These are phyloP conservation scores for Psilanteris sp. DNA, from an alignment of 1,140 invertebrate genomes.

Conservation along the genomic window DNA sequence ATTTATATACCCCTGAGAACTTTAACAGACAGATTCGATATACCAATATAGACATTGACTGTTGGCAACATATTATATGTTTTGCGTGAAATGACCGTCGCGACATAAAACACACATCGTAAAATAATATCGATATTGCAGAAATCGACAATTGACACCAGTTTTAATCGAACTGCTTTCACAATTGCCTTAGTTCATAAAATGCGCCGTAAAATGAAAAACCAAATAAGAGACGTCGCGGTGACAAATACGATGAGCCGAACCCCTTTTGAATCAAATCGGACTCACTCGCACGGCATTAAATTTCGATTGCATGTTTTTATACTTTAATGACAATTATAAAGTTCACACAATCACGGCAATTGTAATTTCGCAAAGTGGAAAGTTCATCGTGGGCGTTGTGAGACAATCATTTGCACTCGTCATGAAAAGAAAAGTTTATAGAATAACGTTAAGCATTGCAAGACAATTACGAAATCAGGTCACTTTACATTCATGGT, in stretches of 20 bases:
- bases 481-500: constrained; percentile 14
- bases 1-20: too few relatives aligned
- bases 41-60: constrained; percentile 13
- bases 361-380: constrained; percentile 58
- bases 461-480: constrained; percentile 18
- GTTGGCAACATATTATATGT: constrained; percentile 5
- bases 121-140: constrained; percentile 40
- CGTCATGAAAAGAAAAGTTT: constrained; percentile 35
- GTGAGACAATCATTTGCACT: constrained; percentile 38
- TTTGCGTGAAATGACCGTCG: constrained; percentile 14
- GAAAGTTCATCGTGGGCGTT: constrained; percentile 50
- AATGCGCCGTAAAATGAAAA: constrained; percentile 29
- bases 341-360: constrained; percentile 29
- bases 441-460: constrained; percentile 34
- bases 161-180: constrained; percentile 9
- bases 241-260: background rate
- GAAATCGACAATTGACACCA: constrained; percentile 35
- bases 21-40: background rate
- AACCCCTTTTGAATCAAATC: constrained; percentile 6
- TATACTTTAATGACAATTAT: constrained; percentile 46
- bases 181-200: constrained; percentile 46
- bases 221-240: constrained; percentile 19
- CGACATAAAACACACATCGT: constrained; percentile 21
- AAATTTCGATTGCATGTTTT: constrained; percentile 45
- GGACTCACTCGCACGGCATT: constrained; percentile 26